phyloP scores from a whole-genome alignment of 2,113 vertebrate genomes.

The Zosterops lateralis region DNA sequence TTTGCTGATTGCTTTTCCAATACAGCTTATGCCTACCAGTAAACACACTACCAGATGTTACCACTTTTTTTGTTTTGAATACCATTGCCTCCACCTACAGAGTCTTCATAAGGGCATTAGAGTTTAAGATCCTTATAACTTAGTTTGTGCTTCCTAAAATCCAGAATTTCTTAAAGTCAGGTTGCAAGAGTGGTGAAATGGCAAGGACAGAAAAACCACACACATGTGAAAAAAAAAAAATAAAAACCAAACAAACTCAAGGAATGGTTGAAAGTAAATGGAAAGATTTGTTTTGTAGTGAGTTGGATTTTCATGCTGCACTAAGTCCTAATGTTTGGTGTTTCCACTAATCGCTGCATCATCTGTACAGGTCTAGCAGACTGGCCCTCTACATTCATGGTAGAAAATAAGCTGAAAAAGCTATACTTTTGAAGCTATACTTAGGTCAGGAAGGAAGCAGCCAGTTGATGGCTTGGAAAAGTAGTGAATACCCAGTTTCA shows the following conservation, averaged over 20 bases:
- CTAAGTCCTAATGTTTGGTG: neutral
- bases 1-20: neutral
- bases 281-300: neutral
- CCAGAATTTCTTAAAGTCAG: neutral
- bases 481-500: neutral
- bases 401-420: neutral
- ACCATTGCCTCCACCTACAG: neutral
- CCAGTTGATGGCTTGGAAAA: neutral
- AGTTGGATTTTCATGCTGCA: neutral
- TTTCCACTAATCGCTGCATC: neutral
- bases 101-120: neutral
- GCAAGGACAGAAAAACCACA: neutral
- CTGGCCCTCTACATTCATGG: neutral
- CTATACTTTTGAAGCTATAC: slow-evolving; percentile 27
- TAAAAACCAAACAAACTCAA: neutral
- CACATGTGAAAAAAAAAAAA: no score
- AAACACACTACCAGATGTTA: neutral
- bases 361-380: neutral
- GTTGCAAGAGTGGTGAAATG: neutral
- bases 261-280: neutral
- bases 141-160: neutral
- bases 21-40: neutral
- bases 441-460: slow-evolving; percentile 46
- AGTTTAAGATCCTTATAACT: neutral
- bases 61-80: neutral